Conservation (phyloP, 2,113 vertebrate genomes). For the Menura novaehollandiae region DNA sequence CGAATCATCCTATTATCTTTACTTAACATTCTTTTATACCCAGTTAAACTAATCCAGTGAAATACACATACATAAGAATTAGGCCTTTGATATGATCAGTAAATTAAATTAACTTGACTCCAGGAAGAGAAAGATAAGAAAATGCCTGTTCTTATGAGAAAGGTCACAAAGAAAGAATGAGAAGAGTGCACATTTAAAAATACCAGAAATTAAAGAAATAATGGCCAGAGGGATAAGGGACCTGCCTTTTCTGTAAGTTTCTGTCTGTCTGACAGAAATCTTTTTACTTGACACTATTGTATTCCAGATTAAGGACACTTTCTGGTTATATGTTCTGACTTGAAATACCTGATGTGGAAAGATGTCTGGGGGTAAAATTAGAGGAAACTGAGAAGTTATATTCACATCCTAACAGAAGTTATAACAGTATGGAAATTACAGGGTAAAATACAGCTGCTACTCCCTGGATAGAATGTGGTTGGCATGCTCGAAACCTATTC, state of each 20-base stretch:
- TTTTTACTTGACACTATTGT: neutral
- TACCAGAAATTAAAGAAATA: neutral
- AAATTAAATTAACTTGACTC: conserved; percentile 72
- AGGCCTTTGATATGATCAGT: conserved; percentile 62
- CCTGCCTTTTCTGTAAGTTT: neutral
- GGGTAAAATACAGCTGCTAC: neutral
- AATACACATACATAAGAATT: conserved; percentile 55
- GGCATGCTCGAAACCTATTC: neutral
- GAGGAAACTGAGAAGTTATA: neutral
- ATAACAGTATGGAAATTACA: rapidly evolving
- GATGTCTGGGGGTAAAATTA: neutral
- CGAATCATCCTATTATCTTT: conserved; percentile 65
- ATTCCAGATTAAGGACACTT: neutral
- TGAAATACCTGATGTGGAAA: neutral
- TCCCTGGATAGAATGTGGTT: neutral
- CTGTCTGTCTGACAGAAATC: neutral
- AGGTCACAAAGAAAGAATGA: conserved; percentile 34
- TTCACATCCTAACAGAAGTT: neutral
- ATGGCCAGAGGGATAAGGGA: neutral
- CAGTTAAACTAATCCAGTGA: conserved; percentile 56
- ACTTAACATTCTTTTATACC: conserved; percentile 56
- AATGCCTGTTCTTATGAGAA: conserved; percentile 49
- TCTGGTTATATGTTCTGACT: neutral
- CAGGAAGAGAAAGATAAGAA: conserved; percentile 59
- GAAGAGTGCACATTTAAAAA: neutral